Evolutionary conservation across 2,888 invertebrate genomes (phyloP).

Genomic region (Hirtodrosophila confusa): DNA sequence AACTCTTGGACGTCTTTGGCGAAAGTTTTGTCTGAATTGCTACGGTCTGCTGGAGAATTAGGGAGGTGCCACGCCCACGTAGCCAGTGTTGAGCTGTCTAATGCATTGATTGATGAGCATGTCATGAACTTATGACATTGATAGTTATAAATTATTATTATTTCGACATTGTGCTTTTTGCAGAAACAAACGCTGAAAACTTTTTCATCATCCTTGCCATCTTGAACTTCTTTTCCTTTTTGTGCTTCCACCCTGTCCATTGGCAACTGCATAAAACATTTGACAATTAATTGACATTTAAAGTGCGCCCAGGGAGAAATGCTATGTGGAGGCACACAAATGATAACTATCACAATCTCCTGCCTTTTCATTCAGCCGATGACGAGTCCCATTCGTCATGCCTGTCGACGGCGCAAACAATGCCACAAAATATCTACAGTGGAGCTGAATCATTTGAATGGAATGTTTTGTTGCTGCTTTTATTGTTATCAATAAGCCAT

Average conservation of each 20-base stretch:
- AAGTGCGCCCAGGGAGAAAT: constrained; percentile 46
- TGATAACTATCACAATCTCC: constrained; percentile 25
- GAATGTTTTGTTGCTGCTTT: constrained; percentile 51
- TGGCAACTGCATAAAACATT: constrained; percentile 58
- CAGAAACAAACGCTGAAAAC: constrained; percentile 41
- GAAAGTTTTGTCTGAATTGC: constrained; percentile 29
- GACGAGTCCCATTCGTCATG: constrained; percentile 24
- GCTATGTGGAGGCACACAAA: constrained; percentile 27
- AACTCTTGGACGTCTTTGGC: constrained; percentile 39
- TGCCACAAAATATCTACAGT: constrained; percentile 32
- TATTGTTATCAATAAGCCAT: constrained; percentile 65
- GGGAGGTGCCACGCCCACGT: constrained; percentile 18
- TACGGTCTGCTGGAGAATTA: constrained; percentile 1
- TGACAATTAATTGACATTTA: constrained; percentile 79
- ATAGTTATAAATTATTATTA: constrained; percentile 83
- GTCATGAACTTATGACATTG: constrained; percentile 83
- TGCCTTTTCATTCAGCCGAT: constrained; percentile 2
- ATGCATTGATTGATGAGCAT: constrained; percentile 82
- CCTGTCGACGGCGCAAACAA: constrained; percentile 31
- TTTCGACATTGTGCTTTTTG: constrained; percentile 70
- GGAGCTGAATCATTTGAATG: constrained; percentile 53
- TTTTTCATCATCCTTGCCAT: constrained; percentile 21
- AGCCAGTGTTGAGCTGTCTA: constrained; percentile 64
- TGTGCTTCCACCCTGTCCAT: constrained; percentile 6
- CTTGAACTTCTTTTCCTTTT: constrained; percentile 3